Percentiles rank a stretch among this genome's conserved stretches.
Conservation (phyloP, 2,888 invertebrate species). For the Meganola albula region DNA sequence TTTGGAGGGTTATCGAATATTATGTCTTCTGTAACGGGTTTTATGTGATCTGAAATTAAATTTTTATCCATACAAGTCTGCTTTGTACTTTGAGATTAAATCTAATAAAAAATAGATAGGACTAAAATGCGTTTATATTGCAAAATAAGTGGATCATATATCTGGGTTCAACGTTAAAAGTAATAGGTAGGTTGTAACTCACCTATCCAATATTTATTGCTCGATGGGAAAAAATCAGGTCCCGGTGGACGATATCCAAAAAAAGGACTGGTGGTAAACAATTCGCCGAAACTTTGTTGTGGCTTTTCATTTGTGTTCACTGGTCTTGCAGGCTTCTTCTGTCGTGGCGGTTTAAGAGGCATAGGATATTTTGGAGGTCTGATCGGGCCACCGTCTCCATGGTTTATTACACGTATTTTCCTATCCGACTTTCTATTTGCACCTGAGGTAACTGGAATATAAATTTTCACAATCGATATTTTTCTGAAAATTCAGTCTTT, state of each 20-base stretch:
- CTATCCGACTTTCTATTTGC: constrained; percentile 19
- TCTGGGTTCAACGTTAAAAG: no score
- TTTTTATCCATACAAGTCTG: background rate
- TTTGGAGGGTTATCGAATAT: constrained; percentile 31
- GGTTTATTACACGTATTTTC: no score
- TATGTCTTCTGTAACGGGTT: constrained; percentile 58
- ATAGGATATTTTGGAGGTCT: constrained; percentile 16
- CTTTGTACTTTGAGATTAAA: no score
- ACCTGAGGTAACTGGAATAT: constrained; percentile 40
- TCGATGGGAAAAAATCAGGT: constrained; percentile 40
- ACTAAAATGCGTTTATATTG: no score
- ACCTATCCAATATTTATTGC: constrained; percentile 15
- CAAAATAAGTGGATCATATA: no score
- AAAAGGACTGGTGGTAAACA: constrained; percentile 46
- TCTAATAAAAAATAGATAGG: no score
- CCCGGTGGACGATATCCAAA: constrained; percentile 27
- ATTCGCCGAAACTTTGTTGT: constrained; percentile 34
- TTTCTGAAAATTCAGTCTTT: no score
- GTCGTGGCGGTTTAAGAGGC: constrained; percentile 10
- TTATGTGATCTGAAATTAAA: constrained; percentile 48
- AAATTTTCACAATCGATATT: no score
- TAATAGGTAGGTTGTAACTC: background rate
- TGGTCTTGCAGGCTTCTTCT: constrained; percentile 26
- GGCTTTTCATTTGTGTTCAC: constrained; percentile 13
- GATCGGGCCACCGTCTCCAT: no score